A percentile compares a stretch with the other conserved stretches of the same genome.
These are phyloP conservation scores for Lineus longissimus DNA, from an alignment of 1,140 invertebrate species.

Conservation along the genomic window DNA sequence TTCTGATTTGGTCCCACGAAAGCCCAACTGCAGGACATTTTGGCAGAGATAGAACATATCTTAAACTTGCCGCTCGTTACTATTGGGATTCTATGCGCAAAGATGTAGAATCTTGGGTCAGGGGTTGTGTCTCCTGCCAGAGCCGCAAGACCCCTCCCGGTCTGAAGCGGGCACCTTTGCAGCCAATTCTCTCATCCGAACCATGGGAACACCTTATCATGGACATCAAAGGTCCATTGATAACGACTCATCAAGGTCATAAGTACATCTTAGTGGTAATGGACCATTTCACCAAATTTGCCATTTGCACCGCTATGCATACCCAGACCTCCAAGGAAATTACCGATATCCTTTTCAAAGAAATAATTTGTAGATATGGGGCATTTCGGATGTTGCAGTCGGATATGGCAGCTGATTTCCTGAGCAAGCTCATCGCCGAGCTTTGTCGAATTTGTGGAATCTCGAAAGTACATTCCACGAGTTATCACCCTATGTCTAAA, in stretches of 20 bases:
- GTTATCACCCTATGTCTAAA: neutral
- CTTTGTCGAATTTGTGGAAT: neutral
- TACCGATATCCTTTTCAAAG: neutral
- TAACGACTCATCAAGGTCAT: neutral
- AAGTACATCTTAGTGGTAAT: slow-evolving; percentile 21
- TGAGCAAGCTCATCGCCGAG: neutral
- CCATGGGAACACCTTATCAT: slow-evolving; percentile 20
- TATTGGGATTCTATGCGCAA: slow-evolving; percentile 18
- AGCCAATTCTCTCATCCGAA: slow-evolving; percentile 11
- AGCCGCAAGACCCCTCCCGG: slow-evolving; percentile 7
- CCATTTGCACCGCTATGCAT: slow-evolving; percentile 15
- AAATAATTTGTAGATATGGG: neutral
- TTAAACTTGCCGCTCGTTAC: slow-evolving; percentile 5
- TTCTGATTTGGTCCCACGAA: too few relatives aligned
- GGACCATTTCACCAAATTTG: slow-evolving; percentile 26
- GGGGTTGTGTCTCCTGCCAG: slow-evolving; percentile 13
- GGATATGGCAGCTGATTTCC: neutral
- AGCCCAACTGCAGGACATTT: neutral
- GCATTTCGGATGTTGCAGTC: neutral
- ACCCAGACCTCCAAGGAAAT: neutral
- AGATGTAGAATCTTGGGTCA: slow-evolving; percentile 15
- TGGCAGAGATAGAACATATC: neutral
- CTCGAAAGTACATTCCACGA: neutral
- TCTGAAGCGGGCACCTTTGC: slow-evolving; percentile 9
- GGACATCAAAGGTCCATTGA: slow-evolving; percentile 10